Evolutionary conservation across 2,888 invertebrate genomes (phyloP), one percentile per base, ranked within the genome.

Genomic region (Drosophila sordidapex): DNA sequence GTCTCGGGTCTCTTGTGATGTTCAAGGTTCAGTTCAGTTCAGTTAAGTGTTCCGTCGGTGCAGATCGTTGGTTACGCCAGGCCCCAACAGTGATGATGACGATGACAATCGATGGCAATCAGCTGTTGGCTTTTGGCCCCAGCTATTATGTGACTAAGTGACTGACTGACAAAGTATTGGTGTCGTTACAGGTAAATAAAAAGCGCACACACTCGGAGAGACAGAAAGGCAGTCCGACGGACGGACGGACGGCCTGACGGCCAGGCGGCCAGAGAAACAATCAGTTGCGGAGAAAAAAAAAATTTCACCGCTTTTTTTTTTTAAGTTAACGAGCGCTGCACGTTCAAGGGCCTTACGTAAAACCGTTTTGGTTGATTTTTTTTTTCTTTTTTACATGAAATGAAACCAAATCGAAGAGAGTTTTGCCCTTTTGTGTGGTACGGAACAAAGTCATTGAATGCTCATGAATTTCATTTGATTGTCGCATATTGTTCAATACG

Each of bases 271-370:
- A 69, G 48, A 69, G 49, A 81, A 72, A 80, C 59, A 75, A 70
- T 57, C 68, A 51, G 60, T 36, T 43, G 51, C 49, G 75, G 75
- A 81, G 70, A 77, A 70, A 85, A 74, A 76, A 81, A 80, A 84
- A 86, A 83, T 85, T 84, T 84, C 86, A 85, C 86, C 81, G 81
- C 74, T 48, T 21, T 57, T 53, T 54, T 53, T 36, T 35, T 63
- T 64, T 58, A 83, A 74, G 74, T 81, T 84, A 75, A 84, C 82
- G 84, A 87, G 70, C 87, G 74, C 82, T 87, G 84, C 84, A 83
- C 87, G 84, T 83, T 84, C 80, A 84, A 84, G 84, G 87, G 87
- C 84, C 84, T 84, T 84, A 84, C 84, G 87, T 84, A 84, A 84
- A 84, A 57, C 36, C 31, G 48, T 68, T 72, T 77, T 46, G 46